Base-by-base conservation (phyloP, 2,113 vertebrate genomes). In the Oxyura jamaicensis region DNA sequence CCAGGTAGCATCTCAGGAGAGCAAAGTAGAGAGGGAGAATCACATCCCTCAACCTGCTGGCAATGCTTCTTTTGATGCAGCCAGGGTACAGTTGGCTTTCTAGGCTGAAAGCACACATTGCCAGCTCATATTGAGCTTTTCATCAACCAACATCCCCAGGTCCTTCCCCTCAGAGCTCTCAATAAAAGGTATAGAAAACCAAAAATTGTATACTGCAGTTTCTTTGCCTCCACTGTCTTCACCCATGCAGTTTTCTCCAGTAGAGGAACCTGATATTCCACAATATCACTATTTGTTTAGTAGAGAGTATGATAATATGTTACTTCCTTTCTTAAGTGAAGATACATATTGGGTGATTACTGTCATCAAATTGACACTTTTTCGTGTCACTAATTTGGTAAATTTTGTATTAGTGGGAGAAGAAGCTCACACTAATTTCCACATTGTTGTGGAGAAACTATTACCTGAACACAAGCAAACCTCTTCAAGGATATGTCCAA, bases 321-420 rank as follows among this genome's bases (percentile, higher is more conserved):
- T 56, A 25, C 81, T 56, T 58, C 23, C 33, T 87, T 87, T 28
- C 1, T 12, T 12, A 86, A 60, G 16, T 44, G 36, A 83, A 58
- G 5, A 46, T 55, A 48, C 46, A 31, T 6, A 2, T 0, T 50
- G 8, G 4, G 9, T 4, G 1, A 3, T 52, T 50, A 10, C 8
- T 46, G 22, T 29, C 14, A 26, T 62, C 62, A 85, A 35, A 41
- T 11, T 4, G 56, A 75, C 4, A 10, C 3, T 53, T 79, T 69
- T 88, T 33, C 33, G 10, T 28, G 18, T 20, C 22, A 59, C 23
- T 82, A 71, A 48, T 53, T 22, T n/a, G 11, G 2, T 19, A 15
- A 17, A 44, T 28, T 16, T 50, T 88, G 36, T 73, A 80, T 91
- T 28, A 65, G 44, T 21, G 13, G 21, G n/a, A 86, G 8, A n/a